Evolutionary conservation across 2,797 vertebrate genomes (phyloP).

Genomic region (Mycteria americana): DNA sequence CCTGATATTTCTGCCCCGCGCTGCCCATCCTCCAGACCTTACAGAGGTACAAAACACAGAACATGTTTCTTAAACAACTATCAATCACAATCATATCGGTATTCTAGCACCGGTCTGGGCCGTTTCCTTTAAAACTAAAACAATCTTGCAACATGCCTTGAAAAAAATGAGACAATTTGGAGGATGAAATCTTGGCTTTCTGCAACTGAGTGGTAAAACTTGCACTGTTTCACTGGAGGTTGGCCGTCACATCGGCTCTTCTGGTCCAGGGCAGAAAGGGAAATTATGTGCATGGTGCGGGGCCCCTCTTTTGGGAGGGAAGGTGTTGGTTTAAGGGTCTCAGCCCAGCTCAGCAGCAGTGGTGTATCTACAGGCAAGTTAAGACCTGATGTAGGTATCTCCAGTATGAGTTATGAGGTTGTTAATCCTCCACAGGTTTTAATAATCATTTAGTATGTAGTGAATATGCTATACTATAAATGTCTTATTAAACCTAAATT

Average conservation of each 20-base stretch:
- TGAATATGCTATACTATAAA: background rate
- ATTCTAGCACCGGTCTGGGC: background rate
- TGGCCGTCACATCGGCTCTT: accelerated
- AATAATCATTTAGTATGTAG: slow-evolving; percentile 27
- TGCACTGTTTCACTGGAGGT: background rate
- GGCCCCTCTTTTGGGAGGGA: background rate
- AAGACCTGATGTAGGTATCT: background rate
- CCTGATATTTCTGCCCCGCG: background rate
- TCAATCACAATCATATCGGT: background rate
- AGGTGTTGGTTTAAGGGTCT: background rate
- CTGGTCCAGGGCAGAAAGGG: background rate
- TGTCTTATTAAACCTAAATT: slow-evolving; percentile 62
- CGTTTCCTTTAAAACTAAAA: background rate
- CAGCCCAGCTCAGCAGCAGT: background rate
- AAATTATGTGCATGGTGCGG: accelerated
- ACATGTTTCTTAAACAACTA: background rate
- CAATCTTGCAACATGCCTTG: background rate
- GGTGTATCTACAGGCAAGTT: background rate
- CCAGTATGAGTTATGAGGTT: background rate
- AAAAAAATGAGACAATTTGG: background rate
- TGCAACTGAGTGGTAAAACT: background rate
- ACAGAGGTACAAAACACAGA: background rate
- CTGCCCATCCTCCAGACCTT: accelerated
- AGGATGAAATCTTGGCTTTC: background rate
- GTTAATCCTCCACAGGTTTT: slow-evolving; percentile 52